A percentile compares a stretch with the other conserved stretches of the same genome.
Conservation (phyloP, 2,888 invertebrate genomes). For the Hoplodrina blanda region DNA sequence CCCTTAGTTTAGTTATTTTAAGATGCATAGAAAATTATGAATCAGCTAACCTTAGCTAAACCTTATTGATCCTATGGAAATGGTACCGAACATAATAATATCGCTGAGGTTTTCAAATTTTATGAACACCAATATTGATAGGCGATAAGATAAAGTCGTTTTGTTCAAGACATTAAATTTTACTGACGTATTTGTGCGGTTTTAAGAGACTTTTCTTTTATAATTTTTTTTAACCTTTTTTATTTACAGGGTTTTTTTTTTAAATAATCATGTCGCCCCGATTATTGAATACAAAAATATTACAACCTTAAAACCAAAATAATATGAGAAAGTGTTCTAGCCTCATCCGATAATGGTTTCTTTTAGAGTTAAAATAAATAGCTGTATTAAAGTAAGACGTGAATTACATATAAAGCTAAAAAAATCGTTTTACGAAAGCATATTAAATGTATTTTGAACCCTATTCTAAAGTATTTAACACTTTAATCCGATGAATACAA, state of each 20-base stretch:
- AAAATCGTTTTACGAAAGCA: not conserved
- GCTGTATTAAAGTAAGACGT: no score
- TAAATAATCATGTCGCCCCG: no score
- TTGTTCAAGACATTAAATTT: constrained; percentile 23
- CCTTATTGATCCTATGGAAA: constrained; percentile 28
- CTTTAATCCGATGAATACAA: not conserved
- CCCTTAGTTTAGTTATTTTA: no score
- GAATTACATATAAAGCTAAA: not conserved
- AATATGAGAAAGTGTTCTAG: no score
- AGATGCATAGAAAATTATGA: not conserved
- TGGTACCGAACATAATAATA: constrained; percentile 33
- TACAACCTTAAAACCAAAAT: no score
- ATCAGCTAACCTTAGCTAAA: no score
- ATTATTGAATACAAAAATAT: no score
- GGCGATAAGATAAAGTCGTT: constrained; percentile 19
- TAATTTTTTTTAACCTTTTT: no score
- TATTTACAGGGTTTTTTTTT: no score
- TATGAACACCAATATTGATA: constrained; percentile 37
- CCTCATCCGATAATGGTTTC: no score
- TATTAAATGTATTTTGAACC: not conserved
- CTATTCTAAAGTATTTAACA: not conserved
- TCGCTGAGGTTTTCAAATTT: constrained; percentile 38
- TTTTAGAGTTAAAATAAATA: no score
- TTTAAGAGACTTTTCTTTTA: not conserved
- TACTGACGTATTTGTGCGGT: constrained; percentile 11